Conservation (phyloP, 2,888 invertebrate species). For the Eucriotettix oculatus region DNA sequence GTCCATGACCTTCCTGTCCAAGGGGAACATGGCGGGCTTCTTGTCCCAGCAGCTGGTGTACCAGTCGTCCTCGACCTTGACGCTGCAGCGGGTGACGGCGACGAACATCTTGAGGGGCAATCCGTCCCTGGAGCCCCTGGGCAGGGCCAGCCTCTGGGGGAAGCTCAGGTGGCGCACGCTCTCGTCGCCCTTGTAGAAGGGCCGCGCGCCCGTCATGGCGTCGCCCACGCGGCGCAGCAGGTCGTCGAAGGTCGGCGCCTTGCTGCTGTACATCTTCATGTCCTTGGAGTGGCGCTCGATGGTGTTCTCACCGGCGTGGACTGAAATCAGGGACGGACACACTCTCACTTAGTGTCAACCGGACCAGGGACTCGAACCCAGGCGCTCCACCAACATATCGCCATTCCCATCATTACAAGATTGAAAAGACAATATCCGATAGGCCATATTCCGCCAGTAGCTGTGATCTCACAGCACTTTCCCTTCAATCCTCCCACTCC, state of each 20-base stretch:
- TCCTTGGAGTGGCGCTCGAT: slow-evolving; percentile 50
- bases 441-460: too few species aligned
- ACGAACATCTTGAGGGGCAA: slow-evolving; percentile 45
- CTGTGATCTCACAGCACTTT: too few species aligned
- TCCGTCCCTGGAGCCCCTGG: slow-evolving; percentile 50
- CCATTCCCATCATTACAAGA: too few species aligned
- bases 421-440: too few species aligned
- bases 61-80: slow-evolving; percentile 25
- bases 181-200: slow-evolving; percentile 25
- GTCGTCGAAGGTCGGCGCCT: slow-evolving; percentile 26
- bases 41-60: slow-evolving; percentile 30
- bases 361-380: too few species aligned
- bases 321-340: slow-evolving; percentile 2
- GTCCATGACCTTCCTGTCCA: slow-evolving; percentile 45
- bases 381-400: too few species aligned
- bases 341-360: background rate
- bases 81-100: slow-evolving; percentile 32
- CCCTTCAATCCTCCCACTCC: too few species aligned
- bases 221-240: slow-evolving; percentile 38
- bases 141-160: slow-evolving; percentile 52
- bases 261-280: slow-evolving; percentile 41
- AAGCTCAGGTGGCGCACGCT: slow-evolving; percentile 40
- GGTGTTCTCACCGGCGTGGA: slow-evolving; percentile 39
- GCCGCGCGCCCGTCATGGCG: slow-evolving; percentile 32
- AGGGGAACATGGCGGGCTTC: slow-evolving; percentile 53